These are phyloP conservation scores for Tuberolachnus salignus DNA, from an alignment of 2,888 invertebrate species.

Conservation along the genomic window DNA sequence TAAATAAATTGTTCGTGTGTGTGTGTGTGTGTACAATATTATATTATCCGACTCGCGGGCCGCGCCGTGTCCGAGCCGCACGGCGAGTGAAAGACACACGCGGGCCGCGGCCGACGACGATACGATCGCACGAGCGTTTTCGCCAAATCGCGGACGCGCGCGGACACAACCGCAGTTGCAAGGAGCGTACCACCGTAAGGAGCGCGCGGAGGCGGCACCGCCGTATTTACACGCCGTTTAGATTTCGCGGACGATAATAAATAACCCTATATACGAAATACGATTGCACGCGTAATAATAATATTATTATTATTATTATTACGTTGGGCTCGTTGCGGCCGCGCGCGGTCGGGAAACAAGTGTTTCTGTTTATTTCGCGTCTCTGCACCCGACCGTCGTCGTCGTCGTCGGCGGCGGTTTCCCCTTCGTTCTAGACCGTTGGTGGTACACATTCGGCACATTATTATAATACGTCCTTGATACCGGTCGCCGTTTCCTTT, in stretches of 20 bases:
- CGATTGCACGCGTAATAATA: too few relatives aligned
- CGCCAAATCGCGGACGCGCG: conserved; percentile 29
- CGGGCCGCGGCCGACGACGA: background rate
- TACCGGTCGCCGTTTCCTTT: background rate
- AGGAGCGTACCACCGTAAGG: background rate
- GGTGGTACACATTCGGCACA: conserved; percentile 39
- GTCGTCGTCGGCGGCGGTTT: background rate
- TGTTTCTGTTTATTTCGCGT: too few relatives aligned
- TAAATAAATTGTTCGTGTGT: conserved; percentile 51
- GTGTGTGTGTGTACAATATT: background rate
- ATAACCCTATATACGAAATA: background rate
- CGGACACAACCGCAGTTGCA: background rate
- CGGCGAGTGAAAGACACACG: background rate
- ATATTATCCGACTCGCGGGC: conserved; percentile 31
- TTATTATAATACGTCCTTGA: conserved; percentile 49
- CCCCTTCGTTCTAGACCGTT: too few relatives aligned
- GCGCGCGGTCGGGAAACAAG: too few relatives aligned
- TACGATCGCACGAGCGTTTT: conserved; percentile 42
- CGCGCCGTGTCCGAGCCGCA: background rate
- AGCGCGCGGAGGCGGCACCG: background rate
- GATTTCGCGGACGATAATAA: conserved; percentile 3
- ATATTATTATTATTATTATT: too few relatives aligned
- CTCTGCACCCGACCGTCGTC: background rate
- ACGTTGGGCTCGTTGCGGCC: too few relatives aligned
- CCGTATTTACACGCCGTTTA: conserved; percentile 6